Evolutionary conservation across 2,797 vertebrate genomes (phyloP).

Genomic region (Oreochromis grahami): DNA sequence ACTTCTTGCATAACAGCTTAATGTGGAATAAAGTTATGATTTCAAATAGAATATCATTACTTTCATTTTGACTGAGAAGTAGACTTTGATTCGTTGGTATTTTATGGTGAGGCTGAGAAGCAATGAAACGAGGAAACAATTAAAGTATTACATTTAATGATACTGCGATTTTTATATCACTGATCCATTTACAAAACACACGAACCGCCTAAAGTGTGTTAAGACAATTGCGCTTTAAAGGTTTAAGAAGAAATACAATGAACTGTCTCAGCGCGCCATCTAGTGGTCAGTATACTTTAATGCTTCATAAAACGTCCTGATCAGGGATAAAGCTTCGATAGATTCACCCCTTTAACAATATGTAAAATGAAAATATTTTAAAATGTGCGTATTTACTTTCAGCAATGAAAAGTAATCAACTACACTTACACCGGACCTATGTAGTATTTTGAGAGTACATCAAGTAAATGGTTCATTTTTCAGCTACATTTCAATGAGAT

Average conservation of each 20-base stretch:
- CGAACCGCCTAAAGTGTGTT: background rate
- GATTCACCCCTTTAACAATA: rapidly evolving
- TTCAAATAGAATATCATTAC: rapidly evolving
- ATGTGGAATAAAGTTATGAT: background rate
- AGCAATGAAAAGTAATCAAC: background rate
- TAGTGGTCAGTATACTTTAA: background rate
- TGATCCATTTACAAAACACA: too few species aligned
- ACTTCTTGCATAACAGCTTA: background rate
- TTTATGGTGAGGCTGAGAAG: rapidly evolving
- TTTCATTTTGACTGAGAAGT: background rate
- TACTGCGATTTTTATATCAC: background rate
- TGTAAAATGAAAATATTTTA: background rate
- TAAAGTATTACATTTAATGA: background rate
- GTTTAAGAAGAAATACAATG: background rate
- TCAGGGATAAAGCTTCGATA: background rate
- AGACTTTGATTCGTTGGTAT: background rate
- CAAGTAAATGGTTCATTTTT: background rate
- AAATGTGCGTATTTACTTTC: rapidly evolving
- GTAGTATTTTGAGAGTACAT: background rate
- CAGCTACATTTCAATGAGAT: background rate
- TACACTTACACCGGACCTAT: rapidly evolving
- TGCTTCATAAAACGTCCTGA: background rate
- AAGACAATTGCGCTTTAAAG: background rate
- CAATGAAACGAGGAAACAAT: background rate
- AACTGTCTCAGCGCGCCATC: background rate